Evolutionary conservation across 2,888 invertebrate species (phyloP).

Genomic region (Chymomyza amoena): DNA sequence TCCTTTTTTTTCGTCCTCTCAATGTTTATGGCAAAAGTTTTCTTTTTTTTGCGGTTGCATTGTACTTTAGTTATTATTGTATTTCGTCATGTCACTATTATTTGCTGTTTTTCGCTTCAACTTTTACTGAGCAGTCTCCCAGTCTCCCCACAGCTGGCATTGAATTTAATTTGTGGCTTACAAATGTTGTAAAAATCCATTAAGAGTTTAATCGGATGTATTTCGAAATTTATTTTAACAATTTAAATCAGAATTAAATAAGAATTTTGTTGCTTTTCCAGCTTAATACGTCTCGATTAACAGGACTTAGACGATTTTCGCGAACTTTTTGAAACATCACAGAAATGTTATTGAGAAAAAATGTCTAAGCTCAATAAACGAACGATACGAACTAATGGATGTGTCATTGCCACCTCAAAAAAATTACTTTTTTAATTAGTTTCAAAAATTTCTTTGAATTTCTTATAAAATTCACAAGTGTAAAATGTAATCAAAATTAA

Average conservation of each 20-base stretch:
- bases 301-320: too few relatives aligned
- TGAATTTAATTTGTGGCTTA: slow-evolving; percentile 43
- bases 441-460: too few relatives aligned
- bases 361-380: too few relatives aligned
- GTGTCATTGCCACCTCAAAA: too few relatives aligned
- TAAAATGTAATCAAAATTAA: too few relatives aligned
- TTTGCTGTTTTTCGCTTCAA: slow-evolving; percentile 69
- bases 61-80: slow-evolving; percentile 63
- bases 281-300: too few relatives aligned
- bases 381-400: too few relatives aligned
- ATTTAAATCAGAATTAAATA: neutral
- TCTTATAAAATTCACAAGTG: too few relatives aligned
- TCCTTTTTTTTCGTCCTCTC: neutral
- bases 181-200: neutral
- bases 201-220: slow-evolving; percentile 30
- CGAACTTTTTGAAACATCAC: too few relatives aligned
- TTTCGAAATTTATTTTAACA: slow-evolving; percentile 47
- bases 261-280: too few relatives aligned
- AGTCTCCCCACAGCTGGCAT: neutral
- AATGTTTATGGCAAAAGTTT: slow-evolving; percentile 64
- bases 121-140: slow-evolving; percentile 28
- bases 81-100: slow-evolving; percentile 73
- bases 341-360: too few relatives aligned
- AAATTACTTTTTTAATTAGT: too few relatives aligned
- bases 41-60: slow-evolving; percentile 46